Percentiles rank a stretch among this genome's conserved stretches.
Evolutionary conservation across 2,888 invertebrate species (phyloP).

Genomic region (Trypoxylon attenuatum): DNA sequence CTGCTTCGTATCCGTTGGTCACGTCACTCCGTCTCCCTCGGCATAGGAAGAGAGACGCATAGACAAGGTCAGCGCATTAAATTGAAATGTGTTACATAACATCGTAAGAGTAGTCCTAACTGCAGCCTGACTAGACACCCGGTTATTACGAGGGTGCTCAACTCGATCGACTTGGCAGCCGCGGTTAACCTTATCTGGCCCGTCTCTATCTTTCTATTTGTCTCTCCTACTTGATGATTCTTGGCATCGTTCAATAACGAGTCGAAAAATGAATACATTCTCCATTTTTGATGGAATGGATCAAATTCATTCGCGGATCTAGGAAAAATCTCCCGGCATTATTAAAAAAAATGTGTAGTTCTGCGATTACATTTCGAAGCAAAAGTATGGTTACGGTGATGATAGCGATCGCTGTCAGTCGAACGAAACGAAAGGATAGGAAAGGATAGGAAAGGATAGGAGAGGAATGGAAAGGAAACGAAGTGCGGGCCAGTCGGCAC

Average conservation of each 20-base stretch:
- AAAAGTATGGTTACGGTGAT: too few species aligned
- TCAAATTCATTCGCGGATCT: too few species aligned
- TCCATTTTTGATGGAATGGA: too few species aligned
- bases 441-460: conserved; percentile 18
- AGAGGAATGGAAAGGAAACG: conserved; percentile 30
- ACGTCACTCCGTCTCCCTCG: conserved; percentile 39
- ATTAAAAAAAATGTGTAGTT: too few species aligned
- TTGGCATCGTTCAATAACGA: too few species aligned
- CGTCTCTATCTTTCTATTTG: too few species aligned
- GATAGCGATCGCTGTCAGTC: not conserved
- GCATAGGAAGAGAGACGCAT: conserved; percentile 67
- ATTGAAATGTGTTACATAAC: conserved; percentile 70
- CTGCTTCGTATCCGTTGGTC: conserved; percentile 41
- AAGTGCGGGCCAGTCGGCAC: conserved; percentile 36
- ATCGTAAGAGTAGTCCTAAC: conserved; percentile 62
- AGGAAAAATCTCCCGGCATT: too few species aligned
- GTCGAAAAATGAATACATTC: too few species aligned
- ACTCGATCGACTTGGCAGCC: too few species aligned
- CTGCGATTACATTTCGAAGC: too few species aligned
- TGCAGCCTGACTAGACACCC: conserved; percentile 68
- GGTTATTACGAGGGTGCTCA: conserved; percentile 68
- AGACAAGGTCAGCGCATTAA: conserved; percentile 71
- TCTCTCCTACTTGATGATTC: too few species aligned
- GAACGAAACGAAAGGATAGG: conserved; percentile 8
- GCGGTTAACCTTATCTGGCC: too few species aligned